Evolutionary conservation across 2,888 invertebrate genomes (phyloP).

Genomic region (Agrypnus murinus): DNA sequence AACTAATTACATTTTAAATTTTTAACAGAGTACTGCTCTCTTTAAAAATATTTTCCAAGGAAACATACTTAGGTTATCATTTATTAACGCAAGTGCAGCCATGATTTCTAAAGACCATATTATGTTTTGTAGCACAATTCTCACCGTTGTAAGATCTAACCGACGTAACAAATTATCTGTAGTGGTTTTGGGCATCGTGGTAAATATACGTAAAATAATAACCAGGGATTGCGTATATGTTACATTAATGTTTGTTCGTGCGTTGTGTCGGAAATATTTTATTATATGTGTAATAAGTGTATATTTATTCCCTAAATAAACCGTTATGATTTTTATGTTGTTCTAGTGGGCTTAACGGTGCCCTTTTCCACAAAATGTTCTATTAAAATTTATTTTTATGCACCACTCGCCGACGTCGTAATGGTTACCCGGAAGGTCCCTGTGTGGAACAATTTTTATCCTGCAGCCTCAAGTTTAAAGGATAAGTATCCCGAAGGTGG

Average conservation of each 20-base stretch:
- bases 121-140: not conserved
- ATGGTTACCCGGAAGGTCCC: conserved; percentile 17
- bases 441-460: conserved; percentile 33
- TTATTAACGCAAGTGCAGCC: too few species aligned
- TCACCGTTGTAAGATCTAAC: not conserved
- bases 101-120: too few species aligned
- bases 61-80: too few species aligned
- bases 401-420: conserved; percentile 11
- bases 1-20: too few species aligned
- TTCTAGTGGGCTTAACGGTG: conserved; percentile 12
- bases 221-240: too few species aligned
- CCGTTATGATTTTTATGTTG: not conserved
- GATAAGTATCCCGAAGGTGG: conserved; percentile 45
- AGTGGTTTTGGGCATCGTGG: conserved; percentile 3
- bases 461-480: conserved; percentile 42
- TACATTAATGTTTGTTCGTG: too few species aligned
- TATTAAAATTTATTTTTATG: conserved; percentile 38
- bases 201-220: conserved; percentile 16
- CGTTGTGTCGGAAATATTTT: too few species aligned
- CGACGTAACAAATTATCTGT: not conserved
- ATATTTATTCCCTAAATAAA: too few species aligned
- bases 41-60: too few species aligned
- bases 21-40: too few species aligned
- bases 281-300: too few species aligned
- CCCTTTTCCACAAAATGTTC: conserved; percentile 1